These are phyloP conservation scores for Drosophila seguyi DNA, from an alignment of 1,140 invertebrate genomes.

Conservation along the genomic window DNA sequence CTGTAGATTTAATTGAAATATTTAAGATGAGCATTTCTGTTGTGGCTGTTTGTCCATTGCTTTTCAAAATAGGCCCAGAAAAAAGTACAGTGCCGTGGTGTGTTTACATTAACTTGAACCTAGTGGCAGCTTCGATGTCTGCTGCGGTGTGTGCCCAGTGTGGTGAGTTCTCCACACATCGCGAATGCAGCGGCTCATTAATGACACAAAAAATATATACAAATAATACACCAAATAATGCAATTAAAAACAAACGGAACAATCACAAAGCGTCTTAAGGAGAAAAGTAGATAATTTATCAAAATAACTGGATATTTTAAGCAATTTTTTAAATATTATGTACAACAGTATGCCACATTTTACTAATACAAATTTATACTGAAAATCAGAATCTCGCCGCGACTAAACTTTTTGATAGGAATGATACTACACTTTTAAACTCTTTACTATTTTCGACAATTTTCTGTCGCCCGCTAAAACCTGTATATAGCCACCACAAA, in stretches of 20 bases:
- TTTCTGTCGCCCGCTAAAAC: constrained; percentile 30
- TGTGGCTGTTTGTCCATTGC: constrained; percentile 27
- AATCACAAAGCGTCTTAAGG: not conserved
- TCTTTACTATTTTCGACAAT: not conserved
- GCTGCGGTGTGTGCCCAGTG: constrained; percentile 25
- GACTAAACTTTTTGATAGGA: too few relatives aligned
- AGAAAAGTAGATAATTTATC: not conserved
- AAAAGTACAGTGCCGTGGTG: constrained; percentile 81
- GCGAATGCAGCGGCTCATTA: constrained; percentile 53
- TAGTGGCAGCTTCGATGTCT: constrained; percentile 53
- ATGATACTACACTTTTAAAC: not conserved
- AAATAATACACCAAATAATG: constrained; percentile 23
- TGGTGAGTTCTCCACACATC: constrained; percentile 60
- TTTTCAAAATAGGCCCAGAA: constrained; percentile 64
- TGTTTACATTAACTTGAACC: constrained; percentile 41
- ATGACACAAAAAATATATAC: constrained; percentile 36
- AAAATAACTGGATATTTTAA: not conserved
- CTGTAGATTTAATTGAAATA: constrained; percentile 24
- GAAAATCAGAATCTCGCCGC: not conserved
- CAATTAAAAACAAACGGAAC: constrained; percentile 9
- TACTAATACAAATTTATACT: too few relatives aligned
- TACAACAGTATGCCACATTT: not conserved
- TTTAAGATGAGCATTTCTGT: constrained; percentile 17
- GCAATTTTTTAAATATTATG: not conserved
- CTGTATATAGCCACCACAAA: not conserved